A percentile compares a stretch with the other conserved stretches of the same genome.
These are phyloP conservation scores for Lasioglossum marginatum DNA, from an alignment of 2,888 invertebrate genomes.

Conservation along the genomic window DNA sequence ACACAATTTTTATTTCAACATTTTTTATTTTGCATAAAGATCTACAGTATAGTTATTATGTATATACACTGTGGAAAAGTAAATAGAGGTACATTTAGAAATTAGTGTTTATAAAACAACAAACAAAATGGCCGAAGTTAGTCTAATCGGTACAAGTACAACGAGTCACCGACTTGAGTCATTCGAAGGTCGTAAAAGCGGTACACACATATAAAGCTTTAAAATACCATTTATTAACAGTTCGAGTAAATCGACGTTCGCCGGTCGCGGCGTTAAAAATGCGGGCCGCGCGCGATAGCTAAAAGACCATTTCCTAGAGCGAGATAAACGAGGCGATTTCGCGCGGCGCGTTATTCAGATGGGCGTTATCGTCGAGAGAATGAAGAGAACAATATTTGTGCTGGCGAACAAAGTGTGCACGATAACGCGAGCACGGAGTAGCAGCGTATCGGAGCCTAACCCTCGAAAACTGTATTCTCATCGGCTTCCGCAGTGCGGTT, in stretches of 20 bases:
- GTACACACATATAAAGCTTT: too few species aligned
- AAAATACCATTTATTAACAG: too few species aligned
- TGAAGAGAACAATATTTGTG: conserved; percentile 6
- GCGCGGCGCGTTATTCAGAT: neutral
- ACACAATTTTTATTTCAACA: too few species aligned
- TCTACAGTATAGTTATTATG: neutral
- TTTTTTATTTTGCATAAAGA: too few species aligned
- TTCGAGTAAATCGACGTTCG: too few species aligned
- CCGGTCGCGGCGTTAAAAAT: neutral
- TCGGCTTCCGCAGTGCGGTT: neutral
- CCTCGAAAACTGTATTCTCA: neutral
- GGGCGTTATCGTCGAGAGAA: neutral
- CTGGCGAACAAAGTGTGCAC: neutral
- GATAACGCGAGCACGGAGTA: neutral
- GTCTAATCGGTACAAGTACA: neutral
- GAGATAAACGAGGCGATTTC: neutral
- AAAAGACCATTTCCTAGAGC: neutral
- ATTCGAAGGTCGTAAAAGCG: too few species aligned
- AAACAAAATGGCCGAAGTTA: neutral
- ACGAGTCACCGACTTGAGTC: too few species aligned
- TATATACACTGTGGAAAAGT: neutral
- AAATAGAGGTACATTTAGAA: neutral
- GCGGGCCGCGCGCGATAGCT: neutral
- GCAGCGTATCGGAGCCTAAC: neutral
- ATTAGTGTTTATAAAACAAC: neutral